These are phyloP conservation scores for Pogonophryne albipinna DNA, from an alignment of 2,797 vertebrate genomes.

Conservation along the genomic window DNA sequence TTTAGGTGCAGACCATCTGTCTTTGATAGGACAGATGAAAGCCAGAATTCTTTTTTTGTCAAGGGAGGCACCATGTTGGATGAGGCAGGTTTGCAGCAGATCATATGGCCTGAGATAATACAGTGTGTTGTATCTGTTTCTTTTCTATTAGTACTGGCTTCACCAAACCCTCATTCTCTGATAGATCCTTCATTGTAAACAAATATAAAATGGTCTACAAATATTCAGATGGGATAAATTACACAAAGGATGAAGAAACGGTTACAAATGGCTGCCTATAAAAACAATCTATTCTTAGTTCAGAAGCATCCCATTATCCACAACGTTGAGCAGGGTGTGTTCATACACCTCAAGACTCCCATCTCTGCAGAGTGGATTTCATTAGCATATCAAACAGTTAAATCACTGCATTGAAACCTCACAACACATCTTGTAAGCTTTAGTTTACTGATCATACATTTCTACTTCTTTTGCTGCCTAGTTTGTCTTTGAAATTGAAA, in stretches of 20 bases:
- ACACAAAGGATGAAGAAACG: not conserved
- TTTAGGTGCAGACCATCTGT: constrained; percentile 60
- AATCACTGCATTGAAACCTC: constrained; percentile 1
- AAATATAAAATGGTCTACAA: not conserved
- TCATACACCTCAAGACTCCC: not conserved
- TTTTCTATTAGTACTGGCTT: not conserved
- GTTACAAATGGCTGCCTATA: not conserved
- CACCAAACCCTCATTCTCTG: not conserved
- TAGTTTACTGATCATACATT: not conserved
- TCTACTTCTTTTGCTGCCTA: not conserved
- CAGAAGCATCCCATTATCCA: not conserved
- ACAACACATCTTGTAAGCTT: not conserved
- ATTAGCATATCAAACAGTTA: constrained; percentile 15
- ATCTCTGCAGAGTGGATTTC: not conserved
- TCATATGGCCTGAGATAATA: constrained; percentile 8
- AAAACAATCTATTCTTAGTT: not conserved
- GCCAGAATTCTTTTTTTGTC: constrained; percentile 13
- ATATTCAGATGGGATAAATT: not conserved
- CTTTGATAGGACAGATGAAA: constrained; percentile 33
- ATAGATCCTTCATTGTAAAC: not conserved
- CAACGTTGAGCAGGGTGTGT: constrained; percentile 1
- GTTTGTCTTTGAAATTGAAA: not conserved
- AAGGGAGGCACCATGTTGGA: constrained; percentile 4
- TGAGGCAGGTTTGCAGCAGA: constrained; percentile 15
- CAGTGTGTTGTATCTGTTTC: not conserved